These are phyloP conservation scores for Coboldia fuscipes DNA, from an alignment of 1,140 invertebrate species.

Conservation along the genomic window DNA sequence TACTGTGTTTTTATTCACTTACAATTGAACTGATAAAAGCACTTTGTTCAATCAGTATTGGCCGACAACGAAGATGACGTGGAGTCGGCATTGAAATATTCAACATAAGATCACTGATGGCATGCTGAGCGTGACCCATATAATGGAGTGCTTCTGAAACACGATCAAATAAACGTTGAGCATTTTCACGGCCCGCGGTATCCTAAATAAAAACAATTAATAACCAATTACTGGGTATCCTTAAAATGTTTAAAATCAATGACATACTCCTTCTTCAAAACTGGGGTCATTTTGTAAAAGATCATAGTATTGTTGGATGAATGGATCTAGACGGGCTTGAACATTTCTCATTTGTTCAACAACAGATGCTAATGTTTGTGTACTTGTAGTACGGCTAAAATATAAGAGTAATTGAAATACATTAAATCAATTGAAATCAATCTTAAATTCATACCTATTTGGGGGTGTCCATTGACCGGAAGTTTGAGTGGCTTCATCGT, in stretches of 20 bases:
- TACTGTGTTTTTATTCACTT: too few relatives aligned
- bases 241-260: too few relatives aligned
- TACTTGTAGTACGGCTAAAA: conserved; percentile 27
- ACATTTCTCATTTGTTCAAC: conserved; percentile 32
- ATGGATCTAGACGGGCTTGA: conserved; percentile 36
- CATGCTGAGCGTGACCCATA: conserved; percentile 69
- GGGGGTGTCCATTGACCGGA: too few relatives aligned
- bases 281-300: conserved; percentile 34
- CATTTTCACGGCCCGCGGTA: conserved; percentile 22
- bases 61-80: conserved; percentile 42
- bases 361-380: conserved; percentile 33
- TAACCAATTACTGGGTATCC: too few relatives aligned
- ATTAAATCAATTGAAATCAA: too few relatives aligned
- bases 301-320: conserved; percentile 32
- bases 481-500: too few relatives aligned
- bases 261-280: conserved; percentile 26
- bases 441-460: too few relatives aligned
- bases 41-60: conserved; percentile 49
- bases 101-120: conserved; percentile 65
- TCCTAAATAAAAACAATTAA: conserved; percentile 15
- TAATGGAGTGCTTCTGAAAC: conserved; percentile 63
- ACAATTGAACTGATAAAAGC: conserved; percentile 21
- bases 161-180: conserved; percentile 41
- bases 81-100: conserved; percentile 43
- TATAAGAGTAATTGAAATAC: too few relatives aligned